Evolutionary conservation across 2,113 vertebrate species (phyloP), one percentile per base, ranked within the genome.

Genomic region (Notothenia rossii): DNA sequence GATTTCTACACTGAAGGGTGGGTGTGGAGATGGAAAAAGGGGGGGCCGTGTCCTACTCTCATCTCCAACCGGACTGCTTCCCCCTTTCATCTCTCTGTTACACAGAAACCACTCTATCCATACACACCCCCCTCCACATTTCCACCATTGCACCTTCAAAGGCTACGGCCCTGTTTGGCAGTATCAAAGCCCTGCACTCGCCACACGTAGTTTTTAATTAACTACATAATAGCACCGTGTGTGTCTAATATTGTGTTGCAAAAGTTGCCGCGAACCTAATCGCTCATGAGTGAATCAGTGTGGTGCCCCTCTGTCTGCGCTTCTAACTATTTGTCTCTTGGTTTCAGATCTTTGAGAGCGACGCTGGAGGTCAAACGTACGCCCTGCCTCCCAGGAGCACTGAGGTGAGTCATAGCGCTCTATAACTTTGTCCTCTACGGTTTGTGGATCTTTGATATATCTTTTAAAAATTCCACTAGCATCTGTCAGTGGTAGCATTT

Each of bases 331-430:
- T 48, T 61, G 55, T 81, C 29, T 72, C 43, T 88, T 76, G 71
- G 59, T 92, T 92, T 85, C 90, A 97, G 97, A 91, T 97, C 91
- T 97, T 98, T 92, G 97, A 98, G 83, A 90, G 95, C 40, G 85
- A 94, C 50, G 92, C 91, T 84, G 95, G 93, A 80, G 91, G 87
- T 91, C 94, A 92, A 88, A 87, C 85, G 51, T 94, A 88, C 75
- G 82, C 75, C 49, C 82, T 94, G 40, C 95, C 94, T 81, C 90
- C 92, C 75, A 87, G 72, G 75, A 95, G 88, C 89, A 94, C 93
- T 0, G 92, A 94, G 90, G 93, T 94, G 91, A 92, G 92, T 90
- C 64, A 59, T 14, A 3, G 0, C 54, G 9, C 46, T 63, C 15
- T 1, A 17, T 43, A 20, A 72, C 58, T 70, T 66, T 68, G 60